phyloP scores from a whole-genome alignment of 2,888 invertebrate genomes.

The Orthosia incerta region DNA sequence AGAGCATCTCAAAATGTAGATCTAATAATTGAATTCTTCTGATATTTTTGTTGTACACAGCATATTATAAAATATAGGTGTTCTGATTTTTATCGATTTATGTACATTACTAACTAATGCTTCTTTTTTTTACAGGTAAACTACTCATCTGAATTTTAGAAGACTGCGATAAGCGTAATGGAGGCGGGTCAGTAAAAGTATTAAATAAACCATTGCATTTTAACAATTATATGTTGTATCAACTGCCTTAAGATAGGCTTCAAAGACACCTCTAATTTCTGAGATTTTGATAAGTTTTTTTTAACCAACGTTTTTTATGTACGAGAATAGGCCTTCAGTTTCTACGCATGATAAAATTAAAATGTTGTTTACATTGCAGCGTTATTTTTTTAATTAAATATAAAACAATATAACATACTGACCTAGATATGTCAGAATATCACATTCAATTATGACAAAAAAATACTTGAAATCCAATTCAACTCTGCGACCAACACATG shows the following conservation, averaged over 20 bases:
- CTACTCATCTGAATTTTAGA: background rate
- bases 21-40: too few species aligned
- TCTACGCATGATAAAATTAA: too few species aligned
- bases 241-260: too few species aligned
- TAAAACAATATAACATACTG: too few species aligned
- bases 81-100: background rate
- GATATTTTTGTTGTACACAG: background rate
- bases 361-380: too few species aligned
- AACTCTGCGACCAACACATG: background rate
- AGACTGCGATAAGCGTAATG: background rate
- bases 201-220: background rate
- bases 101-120: background rate
- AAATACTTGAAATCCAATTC: background rate
- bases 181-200: background rate
- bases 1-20: too few species aligned
- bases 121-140: conserved; percentile 45
- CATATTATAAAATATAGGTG: too few species aligned
- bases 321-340: too few species aligned
- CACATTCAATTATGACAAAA: background rate
- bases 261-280: too few species aligned
- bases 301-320: too few species aligned
- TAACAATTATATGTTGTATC: background rate
- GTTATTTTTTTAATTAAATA: too few species aligned
- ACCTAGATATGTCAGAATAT: background rate
- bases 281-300: too few species aligned